Percentiles rank a stretch among this genome's conserved stretches.
Evolutionary conservation across 2,888 invertebrate genomes (phyloP).

Genomic region (Malthinus flaveolus): DNA sequence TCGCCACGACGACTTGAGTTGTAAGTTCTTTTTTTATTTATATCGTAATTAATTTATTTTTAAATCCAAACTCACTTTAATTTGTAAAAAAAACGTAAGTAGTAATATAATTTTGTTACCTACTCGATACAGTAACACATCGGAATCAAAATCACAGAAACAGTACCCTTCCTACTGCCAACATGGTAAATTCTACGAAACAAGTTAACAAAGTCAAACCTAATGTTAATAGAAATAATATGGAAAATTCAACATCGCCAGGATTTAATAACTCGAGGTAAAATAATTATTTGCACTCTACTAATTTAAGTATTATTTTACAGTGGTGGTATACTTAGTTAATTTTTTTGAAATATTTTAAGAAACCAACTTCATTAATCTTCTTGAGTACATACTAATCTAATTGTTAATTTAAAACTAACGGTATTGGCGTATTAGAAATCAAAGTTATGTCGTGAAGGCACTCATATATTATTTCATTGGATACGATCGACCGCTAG

Average conservation of each 20-base stretch:
- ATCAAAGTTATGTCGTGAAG: too few relatives aligned
- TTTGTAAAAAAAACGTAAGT: too few relatives aligned
- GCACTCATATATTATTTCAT: too few relatives aligned
- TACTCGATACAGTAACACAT: slow-evolving; percentile 67
- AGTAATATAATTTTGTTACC: not conserved
- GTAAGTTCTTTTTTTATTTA: slow-evolving; percentile 60
- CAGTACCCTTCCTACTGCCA: slow-evolving; percentile 68
- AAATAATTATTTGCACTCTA: slow-evolving; percentile 2
- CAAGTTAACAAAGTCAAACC: slow-evolving; percentile 91
- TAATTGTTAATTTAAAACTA: not conserved
- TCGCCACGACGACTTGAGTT: slow-evolving; percentile 73
- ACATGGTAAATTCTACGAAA: slow-evolving; percentile 75
- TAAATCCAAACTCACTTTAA: not conserved
- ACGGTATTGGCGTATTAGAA: too few relatives aligned
- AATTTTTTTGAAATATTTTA: too few relatives aligned
- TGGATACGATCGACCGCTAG: too few relatives aligned
- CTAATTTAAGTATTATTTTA: not conserved
- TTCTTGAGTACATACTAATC: too few relatives aligned
- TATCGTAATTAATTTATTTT: slow-evolving; percentile 15
- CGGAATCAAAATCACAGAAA: slow-evolving; percentile 75
- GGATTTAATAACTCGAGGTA: slow-evolving; percentile 66
- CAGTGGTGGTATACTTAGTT: slow-evolving; percentile 15
- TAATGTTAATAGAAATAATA: slow-evolving; percentile 76
- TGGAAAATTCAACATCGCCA: slow-evolving; percentile 72
- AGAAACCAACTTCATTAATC: too few relatives aligned